A percentile compares a stretch with the other conserved stretches of the same genome.
Conservation (phyloP, 2,797 vertebrate genomes). For the Passerculus sandwichensis region DNA sequence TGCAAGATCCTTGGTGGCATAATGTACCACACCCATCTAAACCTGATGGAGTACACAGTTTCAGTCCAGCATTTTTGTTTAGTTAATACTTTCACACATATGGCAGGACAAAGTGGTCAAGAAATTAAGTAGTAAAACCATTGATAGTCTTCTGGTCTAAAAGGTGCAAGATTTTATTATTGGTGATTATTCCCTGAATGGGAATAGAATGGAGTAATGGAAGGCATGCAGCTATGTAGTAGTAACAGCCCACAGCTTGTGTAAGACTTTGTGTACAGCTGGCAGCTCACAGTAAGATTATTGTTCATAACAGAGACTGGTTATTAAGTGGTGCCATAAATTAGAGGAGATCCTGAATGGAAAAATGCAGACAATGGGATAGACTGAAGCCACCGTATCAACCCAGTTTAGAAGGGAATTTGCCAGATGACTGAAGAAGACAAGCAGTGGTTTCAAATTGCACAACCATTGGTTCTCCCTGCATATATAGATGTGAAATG, state of each 20-base stretch:
- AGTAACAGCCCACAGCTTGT: neutral
- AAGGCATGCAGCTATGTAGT: neutral
- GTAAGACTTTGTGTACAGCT: neutral
- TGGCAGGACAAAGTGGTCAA: neutral
- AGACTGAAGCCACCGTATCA: neutral
- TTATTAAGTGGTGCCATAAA: constrained; percentile 23
- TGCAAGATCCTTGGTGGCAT: neutral
- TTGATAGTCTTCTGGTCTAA: neutral
- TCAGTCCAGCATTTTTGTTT: neutral
- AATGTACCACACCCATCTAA: neutral
- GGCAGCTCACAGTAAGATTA: neutral
- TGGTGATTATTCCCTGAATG: neutral
- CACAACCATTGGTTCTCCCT: neutral
- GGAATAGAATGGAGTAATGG: neutral
- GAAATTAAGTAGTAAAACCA: neutral
- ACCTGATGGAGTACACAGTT: neutral
- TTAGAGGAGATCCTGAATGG: constrained; percentile 7
- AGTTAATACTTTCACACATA: neutral
- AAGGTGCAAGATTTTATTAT: neutral
- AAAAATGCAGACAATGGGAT: neutral
- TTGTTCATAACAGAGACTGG: neutral
- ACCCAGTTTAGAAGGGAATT: neutral
- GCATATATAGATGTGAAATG: neutral
- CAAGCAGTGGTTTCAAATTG: neutral
- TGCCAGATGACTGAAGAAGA: neutral